A percentile compares a stretch with the other conserved stretches of the same genome.
These are phyloP conservation scores for Microtus californicus DNA, from an alignment of 2,797 vertebrate species.

Conservation along the genomic window DNA sequence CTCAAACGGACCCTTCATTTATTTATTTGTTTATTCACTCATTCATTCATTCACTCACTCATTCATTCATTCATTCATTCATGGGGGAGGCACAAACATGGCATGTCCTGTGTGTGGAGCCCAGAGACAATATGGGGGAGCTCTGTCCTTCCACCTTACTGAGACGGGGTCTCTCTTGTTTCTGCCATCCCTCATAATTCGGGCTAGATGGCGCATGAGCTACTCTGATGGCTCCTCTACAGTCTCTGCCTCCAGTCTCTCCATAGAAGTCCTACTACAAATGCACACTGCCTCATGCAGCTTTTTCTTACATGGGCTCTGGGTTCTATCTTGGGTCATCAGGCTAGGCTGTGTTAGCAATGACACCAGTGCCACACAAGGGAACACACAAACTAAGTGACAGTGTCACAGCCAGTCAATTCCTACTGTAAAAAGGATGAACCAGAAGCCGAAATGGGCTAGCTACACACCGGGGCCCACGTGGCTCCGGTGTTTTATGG, in stretches of 20 bases:
- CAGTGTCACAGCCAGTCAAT: neutral
- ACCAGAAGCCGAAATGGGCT: too few species aligned
- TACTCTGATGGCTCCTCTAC: neutral
- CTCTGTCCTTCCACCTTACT: neutral
- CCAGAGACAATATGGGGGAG: neutral
- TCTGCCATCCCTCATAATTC: neutral
- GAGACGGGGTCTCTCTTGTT: neutral
- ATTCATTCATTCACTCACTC: too few species aligned
- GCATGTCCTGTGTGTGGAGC: neutral
- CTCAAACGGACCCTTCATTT: neutral
- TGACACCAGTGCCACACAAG: neutral
- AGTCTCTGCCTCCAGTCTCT: neutral
- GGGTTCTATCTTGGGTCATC: neutral
- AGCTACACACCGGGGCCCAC: neutral
- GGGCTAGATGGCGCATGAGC: neutral
- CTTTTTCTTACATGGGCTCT: neutral
- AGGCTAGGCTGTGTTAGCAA: neutral
- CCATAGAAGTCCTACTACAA: neutral
- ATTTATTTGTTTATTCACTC: neutral
- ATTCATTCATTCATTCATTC: neutral
- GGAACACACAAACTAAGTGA: neutral
- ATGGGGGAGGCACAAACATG: neutral
- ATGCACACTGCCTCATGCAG: neutral
- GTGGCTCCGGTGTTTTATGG: neutral
- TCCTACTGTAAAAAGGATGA: neutral